phyloP scores from a whole-genome alignment of 2,888 invertebrate genomes.

The Caenorhabditis sp. region DNA sequence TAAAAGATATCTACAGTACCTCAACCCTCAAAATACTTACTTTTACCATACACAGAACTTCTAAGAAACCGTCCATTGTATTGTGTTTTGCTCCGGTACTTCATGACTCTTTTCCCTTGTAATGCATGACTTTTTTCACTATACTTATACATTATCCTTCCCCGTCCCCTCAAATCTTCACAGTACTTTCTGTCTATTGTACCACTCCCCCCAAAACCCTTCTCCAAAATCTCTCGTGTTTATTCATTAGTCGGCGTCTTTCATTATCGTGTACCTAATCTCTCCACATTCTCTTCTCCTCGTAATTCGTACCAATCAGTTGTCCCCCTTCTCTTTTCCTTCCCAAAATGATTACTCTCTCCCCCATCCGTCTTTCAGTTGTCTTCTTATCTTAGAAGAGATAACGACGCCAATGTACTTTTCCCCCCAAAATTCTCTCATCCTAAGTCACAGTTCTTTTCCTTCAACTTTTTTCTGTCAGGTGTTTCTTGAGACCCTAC shows the following conservation, averaged over 20 bases:
- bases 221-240: constrained; percentile 55
- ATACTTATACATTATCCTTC: background rate
- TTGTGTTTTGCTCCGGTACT: constrained; percentile 55
- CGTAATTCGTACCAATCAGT: constrained; percentile 26
- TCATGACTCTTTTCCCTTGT: constrained; percentile 46
- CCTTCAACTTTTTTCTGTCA: constrained; percentile 17
- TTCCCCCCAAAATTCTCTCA: constrained; percentile 11
- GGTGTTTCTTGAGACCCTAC: constrained; percentile 5
- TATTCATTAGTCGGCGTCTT: constrained; percentile 66
- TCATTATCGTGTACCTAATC: constrained; percentile 66
- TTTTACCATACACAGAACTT: constrained; percentile 20
- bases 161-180: background rate
- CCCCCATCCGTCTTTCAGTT: constrained; percentile 43
- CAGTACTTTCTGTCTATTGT: constrained; percentile 19
- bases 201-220: constrained; percentile 8
- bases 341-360: background rate
- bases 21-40: constrained; percentile 24
- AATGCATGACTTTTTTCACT: constrained; percentile 40
- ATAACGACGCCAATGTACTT: constrained; percentile 41
- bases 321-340: constrained; percentile 2
- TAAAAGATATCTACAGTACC: constrained; percentile 31
- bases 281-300: constrained; percentile 19
- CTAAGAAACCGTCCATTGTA: constrained; percentile 23
- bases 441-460: constrained; percentile 27
- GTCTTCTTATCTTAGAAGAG: constrained; percentile 23